phyloP scores from a whole-genome alignment of 2,797 vertebrate species.

The Hydrophis major region DNA sequence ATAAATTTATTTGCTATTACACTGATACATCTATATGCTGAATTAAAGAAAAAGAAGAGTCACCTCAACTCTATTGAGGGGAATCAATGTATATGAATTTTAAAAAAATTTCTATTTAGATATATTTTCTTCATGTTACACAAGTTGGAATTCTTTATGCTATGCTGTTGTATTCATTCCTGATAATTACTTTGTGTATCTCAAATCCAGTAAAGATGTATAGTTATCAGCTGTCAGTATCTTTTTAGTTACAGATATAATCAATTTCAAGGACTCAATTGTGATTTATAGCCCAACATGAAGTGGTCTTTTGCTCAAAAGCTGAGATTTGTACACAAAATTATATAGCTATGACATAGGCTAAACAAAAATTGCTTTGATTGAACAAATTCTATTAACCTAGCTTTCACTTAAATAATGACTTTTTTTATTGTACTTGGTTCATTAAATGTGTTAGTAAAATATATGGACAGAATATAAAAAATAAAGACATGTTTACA shows the following conservation, averaged over 20 bases:
- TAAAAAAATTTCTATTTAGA: neutral
- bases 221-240: neutral
- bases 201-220: neutral
- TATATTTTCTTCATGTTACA: neutral
- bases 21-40: neutral
- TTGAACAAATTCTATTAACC: slow-evolving; percentile 24
- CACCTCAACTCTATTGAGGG: no score
- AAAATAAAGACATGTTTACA: slow-evolving; percentile 45
- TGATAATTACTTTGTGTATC: neutral
- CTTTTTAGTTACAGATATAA: neutral
- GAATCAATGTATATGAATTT: neutral
- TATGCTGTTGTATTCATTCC: neutral
- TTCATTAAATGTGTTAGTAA: slow-evolving; percentile 39
- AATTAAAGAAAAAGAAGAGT: neutral
- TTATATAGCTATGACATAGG: slow-evolving; percentile 1
- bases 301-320: slow-evolving; percentile 7
- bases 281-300: slow-evolving; percentile 9
- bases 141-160: slow-evolving; percentile 18
- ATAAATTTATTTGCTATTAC: neutral
- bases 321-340: neutral
- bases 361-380: neutral
- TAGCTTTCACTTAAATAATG: slow-evolving; percentile 30
- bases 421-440: slow-evolving; percentile 38
- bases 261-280: neutral
- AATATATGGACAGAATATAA: slow-evolving; percentile 18